phyloP scores from a whole-genome alignment of 2,113 vertebrate genomes.

The Hoplias malabaricus region DNA sequence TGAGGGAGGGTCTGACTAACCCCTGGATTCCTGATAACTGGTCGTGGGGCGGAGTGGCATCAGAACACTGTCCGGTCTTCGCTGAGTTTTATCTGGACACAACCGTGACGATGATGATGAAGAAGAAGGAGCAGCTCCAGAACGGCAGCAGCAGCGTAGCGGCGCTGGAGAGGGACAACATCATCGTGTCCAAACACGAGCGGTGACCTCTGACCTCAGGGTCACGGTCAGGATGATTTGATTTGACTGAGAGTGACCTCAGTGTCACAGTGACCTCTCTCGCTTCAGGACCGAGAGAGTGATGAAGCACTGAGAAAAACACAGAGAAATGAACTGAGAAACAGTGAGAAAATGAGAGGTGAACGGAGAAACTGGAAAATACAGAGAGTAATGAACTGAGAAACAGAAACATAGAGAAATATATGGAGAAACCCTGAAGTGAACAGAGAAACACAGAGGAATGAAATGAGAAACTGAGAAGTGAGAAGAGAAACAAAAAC shows the following conservation, averaged over 20 bases:
- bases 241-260: background rate
- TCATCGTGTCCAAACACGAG: slow-evolving; percentile 79
- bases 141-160: slow-evolving; percentile 71
- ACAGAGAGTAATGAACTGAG: too few species aligned
- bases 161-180: slow-evolving; percentile 75
- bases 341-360: too few species aligned
- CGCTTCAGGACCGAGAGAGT: slow-evolving; percentile 58
- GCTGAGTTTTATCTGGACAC: slow-evolving; percentile 83
- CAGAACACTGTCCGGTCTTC: slow-evolving; percentile 87
- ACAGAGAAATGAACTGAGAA: background rate
- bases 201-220: slow-evolving; percentile 75
- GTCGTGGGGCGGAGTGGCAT: slow-evolving; percentile 95
- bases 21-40: slow-evolving; percentile 97
- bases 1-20: slow-evolving; percentile 91
- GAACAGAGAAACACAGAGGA: too few species aligned
- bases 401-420: too few species aligned
- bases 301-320: too few species aligned
- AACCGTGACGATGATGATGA: too few species aligned
- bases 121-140: slow-evolving; percentile 76
- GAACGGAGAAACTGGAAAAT: too few species aligned
- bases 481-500: too few species aligned
- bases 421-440: too few species aligned
- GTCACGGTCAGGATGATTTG: background rate
- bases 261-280: slow-evolving; percentile 26
- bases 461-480: too few species aligned